These are phyloP conservation scores for Elysia chlorotica DNA, from an alignment of 1,140 invertebrate species.

Conservation along the genomic window DNA sequence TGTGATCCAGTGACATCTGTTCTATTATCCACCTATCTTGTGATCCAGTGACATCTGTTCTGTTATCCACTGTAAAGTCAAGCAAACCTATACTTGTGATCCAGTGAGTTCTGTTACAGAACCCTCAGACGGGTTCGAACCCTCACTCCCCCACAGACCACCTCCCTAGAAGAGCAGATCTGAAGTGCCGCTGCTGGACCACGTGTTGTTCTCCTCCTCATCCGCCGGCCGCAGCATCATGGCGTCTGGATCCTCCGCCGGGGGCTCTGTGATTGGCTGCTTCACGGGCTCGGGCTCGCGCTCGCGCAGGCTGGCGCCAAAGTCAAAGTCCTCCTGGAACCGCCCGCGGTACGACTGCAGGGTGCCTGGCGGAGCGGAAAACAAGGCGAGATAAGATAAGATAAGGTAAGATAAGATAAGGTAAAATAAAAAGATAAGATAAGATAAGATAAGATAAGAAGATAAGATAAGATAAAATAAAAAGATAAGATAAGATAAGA, in stretches of 20 bases:
- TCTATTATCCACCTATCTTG: too few relatives aligned
- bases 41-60: too few relatives aligned
- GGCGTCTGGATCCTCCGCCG: conserved; percentile 15
- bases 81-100: too few relatives aligned
- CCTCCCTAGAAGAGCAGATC: conserved; percentile 41
- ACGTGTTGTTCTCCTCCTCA: conserved; percentile 31
- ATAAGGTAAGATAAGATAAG: not conserved
- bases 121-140: too few relatives aligned
- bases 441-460: not conserved
- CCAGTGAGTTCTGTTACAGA: too few relatives aligned
- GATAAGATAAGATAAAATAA: not conserved
- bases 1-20: too few relatives aligned
- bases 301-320: conserved; percentile 25
- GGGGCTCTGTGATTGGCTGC: not conserved
- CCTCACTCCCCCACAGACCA: not conserved
- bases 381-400: too few relatives aligned
- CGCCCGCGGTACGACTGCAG: conserved; percentile 39
- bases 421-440: not conserved
- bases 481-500: not conserved
- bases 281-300: conserved; percentile 23
- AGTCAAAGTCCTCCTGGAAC: conserved; percentile 36
- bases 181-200: conserved; percentile 33
- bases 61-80: too few relatives aligned
- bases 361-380: conserved; percentile 23
- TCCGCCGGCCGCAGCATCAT: conserved; percentile 34